These are phyloP conservation scores for Melanostoma mellinum DNA, from an alignment of 2,888 invertebrate genomes.

Conservation along the genomic window DNA sequence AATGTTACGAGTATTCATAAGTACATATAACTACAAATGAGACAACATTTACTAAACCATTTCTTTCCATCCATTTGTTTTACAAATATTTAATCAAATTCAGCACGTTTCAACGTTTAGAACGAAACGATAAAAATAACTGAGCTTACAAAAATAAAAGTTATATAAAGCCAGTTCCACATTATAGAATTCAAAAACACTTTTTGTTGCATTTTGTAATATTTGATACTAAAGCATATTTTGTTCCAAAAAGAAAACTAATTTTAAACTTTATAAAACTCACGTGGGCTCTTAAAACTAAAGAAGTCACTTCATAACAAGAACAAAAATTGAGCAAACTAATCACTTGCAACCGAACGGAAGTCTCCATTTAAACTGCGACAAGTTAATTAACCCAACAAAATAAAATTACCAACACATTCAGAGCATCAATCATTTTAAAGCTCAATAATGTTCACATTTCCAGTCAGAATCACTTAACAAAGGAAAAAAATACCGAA, in stretches of 20 bases:
- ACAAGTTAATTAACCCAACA: conserved; percentile 35
- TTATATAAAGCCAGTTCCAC: too few species aligned
- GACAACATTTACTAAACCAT: too few species aligned
- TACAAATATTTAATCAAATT: too few species aligned
- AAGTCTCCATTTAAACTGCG: conserved; percentile 56
- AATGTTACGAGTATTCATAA: too few species aligned
- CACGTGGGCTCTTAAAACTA: not conserved
- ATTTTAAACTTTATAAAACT: not conserved
- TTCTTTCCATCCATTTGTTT: too few species aligned
- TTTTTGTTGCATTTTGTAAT: too few species aligned
- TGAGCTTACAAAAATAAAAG: too few species aligned
- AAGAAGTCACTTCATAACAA: not conserved
- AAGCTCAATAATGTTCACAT: conserved; percentile 59
- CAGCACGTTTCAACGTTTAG: too few species aligned
- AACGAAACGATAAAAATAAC: too few species aligned
- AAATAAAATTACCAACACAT: conserved; percentile 34
- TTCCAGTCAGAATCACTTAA: conserved; percentile 32
- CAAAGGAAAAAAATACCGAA: conserved; percentile 5
- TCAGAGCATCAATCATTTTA: conserved; percentile 30
- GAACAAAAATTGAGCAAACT: not conserved
- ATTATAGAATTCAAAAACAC: too few species aligned
- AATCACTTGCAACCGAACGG: conserved; percentile 46
- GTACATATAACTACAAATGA: too few species aligned
- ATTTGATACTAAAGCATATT: not conserved
- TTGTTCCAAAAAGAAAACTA: not conserved